Base-by-base conservation (phyloP, 2,888 invertebrate species). In the Ctena decussata region DNA sequence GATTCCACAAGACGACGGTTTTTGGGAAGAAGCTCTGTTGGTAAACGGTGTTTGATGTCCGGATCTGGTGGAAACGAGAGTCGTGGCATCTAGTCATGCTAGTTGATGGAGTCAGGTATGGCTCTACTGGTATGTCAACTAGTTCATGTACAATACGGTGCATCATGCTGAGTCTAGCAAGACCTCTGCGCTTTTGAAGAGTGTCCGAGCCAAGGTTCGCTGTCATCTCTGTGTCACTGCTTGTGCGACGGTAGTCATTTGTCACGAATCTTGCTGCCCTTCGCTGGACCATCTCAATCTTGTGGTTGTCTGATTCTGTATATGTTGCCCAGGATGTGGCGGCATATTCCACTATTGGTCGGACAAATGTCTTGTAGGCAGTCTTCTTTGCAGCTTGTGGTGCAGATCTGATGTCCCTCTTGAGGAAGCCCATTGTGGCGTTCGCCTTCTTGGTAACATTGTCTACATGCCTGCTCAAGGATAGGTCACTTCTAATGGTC, bases 381-480 rank as follows among this genome's bases (percentile, higher is more conserved):
- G 65, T 65, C 32, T 35, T 18, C 65, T 65, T 65, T 65, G 65
- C 65, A 65, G 32, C 65, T 65, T 65, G 11, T 18, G 65, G 35
- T 35, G 65, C 65, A 65, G 65, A 35, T 65, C 65, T 65, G 11
- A 65, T 65, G 65, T 65, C 35, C 21, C 65, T 65, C 65, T 65
- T 65, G 65, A 65, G 65, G 65, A 32, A 32, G 35, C 65, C 65
- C 65, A 65, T 65, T 6, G 65, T 65, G 18, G 65, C 8, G 15
- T 65, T 65, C 18, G 65, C 65, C 65, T 65, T 65, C 65, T 65
- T 65, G 35, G 35, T 35, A 18, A 65, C 65, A 65, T 35, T 65
- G 35, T 35, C 65, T 35, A 35, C 65, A 65, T 65, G 35, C 12
- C 65, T 60, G n/a, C n/a, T n/a, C n/a, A n/a, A n/a, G n/a, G n/a